These are phyloP conservation scores for Calcarius lapponicus DNA, from an alignment of 2,797 vertebrate genomes.

Conservation along the genomic window DNA sequence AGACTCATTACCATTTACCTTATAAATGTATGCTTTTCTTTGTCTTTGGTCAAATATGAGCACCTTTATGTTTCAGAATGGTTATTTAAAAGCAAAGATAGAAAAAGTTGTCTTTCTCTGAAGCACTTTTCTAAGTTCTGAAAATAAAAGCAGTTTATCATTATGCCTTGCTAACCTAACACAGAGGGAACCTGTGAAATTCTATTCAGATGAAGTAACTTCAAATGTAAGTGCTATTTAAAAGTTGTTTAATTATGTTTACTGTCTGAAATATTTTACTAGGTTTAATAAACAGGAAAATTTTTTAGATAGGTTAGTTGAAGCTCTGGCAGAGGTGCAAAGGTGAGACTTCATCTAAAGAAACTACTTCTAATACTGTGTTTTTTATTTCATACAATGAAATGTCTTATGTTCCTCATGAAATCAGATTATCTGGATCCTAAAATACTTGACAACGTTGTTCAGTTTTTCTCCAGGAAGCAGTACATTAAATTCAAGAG, in stretches of 20 bases:
- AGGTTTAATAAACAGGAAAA: not conserved
- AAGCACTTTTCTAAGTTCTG: not conserved
- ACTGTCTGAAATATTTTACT: not conserved
- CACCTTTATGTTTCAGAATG: not conserved
- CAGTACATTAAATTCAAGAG: not conserved
- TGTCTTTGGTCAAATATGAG: not conserved
- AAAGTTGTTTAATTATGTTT: not conserved
- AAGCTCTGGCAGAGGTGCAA: not conserved
- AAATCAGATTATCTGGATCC: not conserved
- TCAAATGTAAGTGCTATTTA: not conserved
- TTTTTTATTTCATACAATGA: not conserved
- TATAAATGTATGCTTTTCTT: not conserved
- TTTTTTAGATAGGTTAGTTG: not conserved
- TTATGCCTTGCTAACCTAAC: not conserved
- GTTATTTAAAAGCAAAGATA: not conserved
- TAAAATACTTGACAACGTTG: not conserved
- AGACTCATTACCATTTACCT: not conserved
- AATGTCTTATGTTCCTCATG: not conserved
- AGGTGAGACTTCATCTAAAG: not conserved
- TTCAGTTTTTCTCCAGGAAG: not conserved
- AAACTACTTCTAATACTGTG: not conserved
- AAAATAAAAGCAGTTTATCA: not conserved
- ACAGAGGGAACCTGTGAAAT: not conserved
- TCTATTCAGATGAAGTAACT: not conserved
- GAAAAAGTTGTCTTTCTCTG: not conserved